Conservation (phyloP, 35 echinoderm and acorn worm genomes). For the Lytechinus pictus region DNA sequence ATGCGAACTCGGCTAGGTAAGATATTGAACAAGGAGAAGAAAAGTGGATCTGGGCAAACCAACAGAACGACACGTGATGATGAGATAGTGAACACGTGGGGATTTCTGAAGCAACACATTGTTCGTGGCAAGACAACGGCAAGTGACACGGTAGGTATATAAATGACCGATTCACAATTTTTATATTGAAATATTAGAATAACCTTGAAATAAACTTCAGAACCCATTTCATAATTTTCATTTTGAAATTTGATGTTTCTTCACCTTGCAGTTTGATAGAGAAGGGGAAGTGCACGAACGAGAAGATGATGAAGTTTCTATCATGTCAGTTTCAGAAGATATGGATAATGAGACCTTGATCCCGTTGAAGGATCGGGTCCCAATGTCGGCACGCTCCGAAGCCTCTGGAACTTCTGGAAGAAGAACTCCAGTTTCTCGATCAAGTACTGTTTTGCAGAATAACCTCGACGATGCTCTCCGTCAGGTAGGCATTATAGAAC, state of each 20-base stretch:
- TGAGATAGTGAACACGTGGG: conserved; percentile 14
- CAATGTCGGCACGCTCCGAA: background rate
- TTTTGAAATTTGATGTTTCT: background rate
- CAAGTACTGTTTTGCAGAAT: background rate
- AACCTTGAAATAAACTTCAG: background rate
- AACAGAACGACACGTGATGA: background rate
- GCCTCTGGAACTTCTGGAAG: background rate
- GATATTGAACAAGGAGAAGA: background rate
- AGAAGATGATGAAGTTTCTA: background rate
- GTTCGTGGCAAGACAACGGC: background rate
- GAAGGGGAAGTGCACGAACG: background rate
- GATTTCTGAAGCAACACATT: background rate
- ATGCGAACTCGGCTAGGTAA: conserved; percentile 17
- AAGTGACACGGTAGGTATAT: conserved; percentile 28
- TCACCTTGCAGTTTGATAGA: background rate
- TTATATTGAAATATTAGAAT: background rate
- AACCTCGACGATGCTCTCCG: background rate
- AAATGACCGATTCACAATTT: background rate
- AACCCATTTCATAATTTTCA: background rate
- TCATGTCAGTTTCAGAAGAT: background rate
- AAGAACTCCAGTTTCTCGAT: background rate
- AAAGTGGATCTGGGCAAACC: conserved; percentile 24
- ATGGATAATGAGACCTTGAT: background rate
- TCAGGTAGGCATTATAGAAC: background rate
- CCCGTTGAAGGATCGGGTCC: background rate